These are phyloP conservation scores for Alosa sapidissima DNA, from an alignment of 2,797 vertebrate genomes.

Conservation along the genomic window DNA sequence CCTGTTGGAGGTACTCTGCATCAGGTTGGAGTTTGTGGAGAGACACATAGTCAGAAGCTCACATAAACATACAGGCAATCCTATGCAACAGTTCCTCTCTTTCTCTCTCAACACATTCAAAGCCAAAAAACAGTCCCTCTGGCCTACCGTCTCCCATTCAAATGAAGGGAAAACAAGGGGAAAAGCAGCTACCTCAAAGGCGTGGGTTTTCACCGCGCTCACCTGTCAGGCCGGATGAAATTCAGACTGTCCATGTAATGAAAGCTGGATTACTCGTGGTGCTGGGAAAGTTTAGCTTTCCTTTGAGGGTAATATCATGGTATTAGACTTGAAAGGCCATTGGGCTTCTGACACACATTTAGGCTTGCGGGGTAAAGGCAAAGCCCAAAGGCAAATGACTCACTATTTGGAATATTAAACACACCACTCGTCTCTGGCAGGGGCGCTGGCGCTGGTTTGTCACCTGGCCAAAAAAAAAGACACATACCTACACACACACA, in stretches of 20 bases:
- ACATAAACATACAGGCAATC: background rate
- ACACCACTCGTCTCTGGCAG: conserved; percentile 48
- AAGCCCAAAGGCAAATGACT: conserved; percentile 57
- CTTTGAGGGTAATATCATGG: conserved; percentile 63
- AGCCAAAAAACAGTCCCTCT: conserved; percentile 36
- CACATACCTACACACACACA: background rate
- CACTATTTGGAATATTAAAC: conserved; percentile 59
- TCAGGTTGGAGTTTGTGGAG: background rate
- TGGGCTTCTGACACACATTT: conserved; percentile 61
- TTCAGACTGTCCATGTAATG: conserved; percentile 42
- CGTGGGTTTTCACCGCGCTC: conserved; percentile 9
- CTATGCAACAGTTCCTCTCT: background rate
- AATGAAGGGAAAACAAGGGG: conserved; percentile 13
- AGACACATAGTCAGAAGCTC: background rate
- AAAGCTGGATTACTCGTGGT: conserved; percentile 61
- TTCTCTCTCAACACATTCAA: background rate
- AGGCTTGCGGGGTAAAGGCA: conserved; percentile 58
- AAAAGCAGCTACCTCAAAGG: conserved; percentile 17
- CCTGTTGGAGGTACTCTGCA: background rate
- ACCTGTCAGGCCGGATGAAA: conserved; percentile 47
- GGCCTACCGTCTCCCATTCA: conserved; percentile 18
- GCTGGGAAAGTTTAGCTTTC: conserved; percentile 61
- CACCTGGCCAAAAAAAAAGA: conserved; percentile 47
- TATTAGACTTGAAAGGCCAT: conserved; percentile 63
- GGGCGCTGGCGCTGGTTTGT: conserved; percentile 44